Evolutionary conservation across 2,113 vertebrate genomes (phyloP).

Genomic region (Trochalopteron elliotii): DNA sequence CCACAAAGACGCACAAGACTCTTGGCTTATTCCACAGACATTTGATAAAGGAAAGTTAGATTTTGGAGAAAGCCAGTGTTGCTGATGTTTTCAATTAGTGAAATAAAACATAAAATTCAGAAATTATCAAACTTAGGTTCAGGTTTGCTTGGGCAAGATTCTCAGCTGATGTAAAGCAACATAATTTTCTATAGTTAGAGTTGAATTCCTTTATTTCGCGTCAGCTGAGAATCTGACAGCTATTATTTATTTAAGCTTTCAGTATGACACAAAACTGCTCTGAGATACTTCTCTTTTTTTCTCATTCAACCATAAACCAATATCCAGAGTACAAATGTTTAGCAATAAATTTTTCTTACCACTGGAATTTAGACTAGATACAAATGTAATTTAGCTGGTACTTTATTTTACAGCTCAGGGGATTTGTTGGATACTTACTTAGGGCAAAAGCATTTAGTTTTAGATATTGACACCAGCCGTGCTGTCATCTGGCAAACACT

Average conservation of each 20-base stretch:
- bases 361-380: not conserved
- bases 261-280: not conserved
- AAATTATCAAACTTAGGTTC: not conserved
- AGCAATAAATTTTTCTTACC: slow-evolving; percentile 30
- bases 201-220: not conserved
- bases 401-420: slow-evolving; percentile 1
- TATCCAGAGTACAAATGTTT: slow-evolving; percentile 22
- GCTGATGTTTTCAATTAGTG: not conserved
- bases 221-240: not conserved
- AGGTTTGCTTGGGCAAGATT: not conserved
- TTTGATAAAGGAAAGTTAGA: not conserved
- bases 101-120: not conserved
- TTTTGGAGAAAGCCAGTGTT: not conserved
- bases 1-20: not conserved
- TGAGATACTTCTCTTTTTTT: not conserved
- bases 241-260: not conserved
- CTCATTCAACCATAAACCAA: not conserved
- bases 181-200: not conserved
- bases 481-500: slow-evolving; percentile 12
- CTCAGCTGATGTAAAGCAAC: not conserved
- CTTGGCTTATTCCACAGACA: not conserved
- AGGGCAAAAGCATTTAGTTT: not conserved
- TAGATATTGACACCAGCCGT: not conserved
- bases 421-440: not conserved
- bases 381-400: not conserved